phyloP scores from a whole-genome alignment of 1,140 invertebrate species.

The Heterodera schachtii region DNA sequence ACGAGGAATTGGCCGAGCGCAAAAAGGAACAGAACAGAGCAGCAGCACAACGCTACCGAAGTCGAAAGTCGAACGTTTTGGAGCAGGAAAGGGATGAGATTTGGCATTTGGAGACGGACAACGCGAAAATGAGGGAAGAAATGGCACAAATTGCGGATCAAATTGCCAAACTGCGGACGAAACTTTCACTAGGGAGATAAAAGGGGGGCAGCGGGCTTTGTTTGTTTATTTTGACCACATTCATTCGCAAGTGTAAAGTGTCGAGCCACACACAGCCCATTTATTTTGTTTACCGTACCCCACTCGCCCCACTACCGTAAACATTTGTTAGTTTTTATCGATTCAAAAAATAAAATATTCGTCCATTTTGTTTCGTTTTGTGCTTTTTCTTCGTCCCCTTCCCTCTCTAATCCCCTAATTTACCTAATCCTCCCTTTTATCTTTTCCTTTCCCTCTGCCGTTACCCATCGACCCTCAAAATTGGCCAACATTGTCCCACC shows the following conservation, averaged over 20 bases:
- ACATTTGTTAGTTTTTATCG: too few relatives aligned
- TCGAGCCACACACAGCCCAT: too few relatives aligned
- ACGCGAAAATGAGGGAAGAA: conserved; percentile 49
- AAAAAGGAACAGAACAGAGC: conserved; percentile 61
- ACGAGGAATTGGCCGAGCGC: conserved; percentile 50
- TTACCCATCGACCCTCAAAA: background rate
- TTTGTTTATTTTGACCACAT: background rate
- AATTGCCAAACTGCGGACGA: conserved; percentile 50
- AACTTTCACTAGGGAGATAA: conserved; percentile 29
- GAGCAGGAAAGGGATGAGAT: conserved; percentile 37
- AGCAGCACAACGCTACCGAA: conserved; percentile 59
- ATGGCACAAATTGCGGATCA: conserved; percentile 38
- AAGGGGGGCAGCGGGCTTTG: background rate
- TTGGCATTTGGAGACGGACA: conserved; percentile 40
- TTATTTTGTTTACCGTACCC: too few relatives aligned
- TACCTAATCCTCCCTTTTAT: background rate
- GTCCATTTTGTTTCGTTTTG: too few relatives aligned
- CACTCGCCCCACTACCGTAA: too few relatives aligned
- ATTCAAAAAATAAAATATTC: too few relatives aligned
- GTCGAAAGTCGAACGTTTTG: conserved; percentile 36
- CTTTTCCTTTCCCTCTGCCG: background rate
- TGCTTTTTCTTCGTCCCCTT: background rate
- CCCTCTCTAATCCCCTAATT: background rate
- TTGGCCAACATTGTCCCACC: background rate
- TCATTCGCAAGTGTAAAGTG: too few relatives aligned